These are phyloP conservation scores for Drosophila falleni DNA, from an alignment of 2,888 invertebrate species.

Conservation along the genomic window DNA sequence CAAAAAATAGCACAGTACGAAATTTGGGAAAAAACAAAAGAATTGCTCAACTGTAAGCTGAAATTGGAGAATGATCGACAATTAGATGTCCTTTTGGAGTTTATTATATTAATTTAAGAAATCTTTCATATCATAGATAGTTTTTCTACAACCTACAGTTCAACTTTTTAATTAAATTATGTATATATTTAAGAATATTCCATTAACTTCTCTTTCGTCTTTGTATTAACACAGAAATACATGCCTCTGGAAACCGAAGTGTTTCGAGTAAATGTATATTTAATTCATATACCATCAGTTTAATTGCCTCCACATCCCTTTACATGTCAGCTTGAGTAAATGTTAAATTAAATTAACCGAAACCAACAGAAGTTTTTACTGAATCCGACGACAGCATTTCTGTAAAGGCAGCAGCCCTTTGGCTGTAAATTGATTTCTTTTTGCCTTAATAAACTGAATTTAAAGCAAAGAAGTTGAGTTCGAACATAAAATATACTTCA, in stretches of 20 bases:
- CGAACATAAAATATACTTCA: constrained; percentile 37
- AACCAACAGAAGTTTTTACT: constrained; percentile 25
- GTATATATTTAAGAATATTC: not conserved
- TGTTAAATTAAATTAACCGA: constrained; percentile 48
- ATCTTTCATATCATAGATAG: too few species aligned
- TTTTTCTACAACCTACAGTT: too few species aligned
- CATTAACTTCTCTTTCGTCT: constrained; percentile 6
- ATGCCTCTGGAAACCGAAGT: not conserved
- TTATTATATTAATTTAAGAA: too few species aligned
- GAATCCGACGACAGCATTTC: constrained; percentile 10
- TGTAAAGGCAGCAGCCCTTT: not conserved
- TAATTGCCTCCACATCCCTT: constrained; percentile 50
- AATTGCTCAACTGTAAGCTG: not conserved
- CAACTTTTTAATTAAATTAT: too few species aligned
- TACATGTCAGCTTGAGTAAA: constrained; percentile 58
- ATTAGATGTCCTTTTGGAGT: not conserved
- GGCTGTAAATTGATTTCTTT: constrained; percentile 43
- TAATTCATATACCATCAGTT: constrained; percentile 30
- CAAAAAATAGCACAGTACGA: constrained; percentile 2
- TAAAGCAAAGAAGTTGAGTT: not conserved
- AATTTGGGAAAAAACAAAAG: not conserved
- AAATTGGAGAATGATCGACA: not conserved
- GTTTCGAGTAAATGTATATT: constrained; percentile 21
- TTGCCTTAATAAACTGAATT: constrained; percentile 13
- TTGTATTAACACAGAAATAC: not conserved